Conservation (phyloP, 53 echinoderm and acorn worm species). For the Crossaster papposus region DNA sequence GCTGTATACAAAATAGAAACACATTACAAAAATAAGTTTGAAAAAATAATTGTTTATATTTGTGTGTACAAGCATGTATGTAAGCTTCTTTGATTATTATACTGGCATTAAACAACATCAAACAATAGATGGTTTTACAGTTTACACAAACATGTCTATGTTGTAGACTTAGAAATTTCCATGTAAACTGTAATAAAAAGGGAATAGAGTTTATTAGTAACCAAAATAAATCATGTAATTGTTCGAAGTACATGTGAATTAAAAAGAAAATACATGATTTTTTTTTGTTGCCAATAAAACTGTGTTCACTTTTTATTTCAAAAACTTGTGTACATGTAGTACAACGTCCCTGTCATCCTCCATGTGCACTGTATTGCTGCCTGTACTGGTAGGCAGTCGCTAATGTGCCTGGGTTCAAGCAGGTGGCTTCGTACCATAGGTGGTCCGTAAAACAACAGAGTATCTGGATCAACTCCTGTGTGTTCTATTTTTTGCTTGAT, state of each 20-base stretch:
- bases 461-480: neutral
- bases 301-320: neutral
- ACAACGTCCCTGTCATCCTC: conserved; percentile 29
- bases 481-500: neutral
- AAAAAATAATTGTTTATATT: neutral
- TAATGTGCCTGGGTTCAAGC: conserved; percentile 21
- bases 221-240: too few species aligned
- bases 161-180: too few species aligned
- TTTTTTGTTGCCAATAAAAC: neutral
- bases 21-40: neutral
- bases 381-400: conserved; percentile 4
- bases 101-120: too few species aligned
- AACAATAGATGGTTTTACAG: too few species aligned
- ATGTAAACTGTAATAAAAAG: too few species aligned
- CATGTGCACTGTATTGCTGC: conserved; percentile 27
- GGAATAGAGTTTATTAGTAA: too few species aligned
- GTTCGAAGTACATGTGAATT: too few species aligned
- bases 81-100: too few species aligned
- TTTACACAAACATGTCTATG: too few species aligned
- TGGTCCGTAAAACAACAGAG: conserved; percentile 31
- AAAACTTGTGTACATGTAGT: neutral
- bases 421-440: conserved; percentile 42
- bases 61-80: too few species aligned
- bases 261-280: too few species aligned
- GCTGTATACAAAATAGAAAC: conserved; percentile 22